Base-by-base conservation (phyloP, 2,888 invertebrate genomes). In the Ellobium chinense region DNA sequence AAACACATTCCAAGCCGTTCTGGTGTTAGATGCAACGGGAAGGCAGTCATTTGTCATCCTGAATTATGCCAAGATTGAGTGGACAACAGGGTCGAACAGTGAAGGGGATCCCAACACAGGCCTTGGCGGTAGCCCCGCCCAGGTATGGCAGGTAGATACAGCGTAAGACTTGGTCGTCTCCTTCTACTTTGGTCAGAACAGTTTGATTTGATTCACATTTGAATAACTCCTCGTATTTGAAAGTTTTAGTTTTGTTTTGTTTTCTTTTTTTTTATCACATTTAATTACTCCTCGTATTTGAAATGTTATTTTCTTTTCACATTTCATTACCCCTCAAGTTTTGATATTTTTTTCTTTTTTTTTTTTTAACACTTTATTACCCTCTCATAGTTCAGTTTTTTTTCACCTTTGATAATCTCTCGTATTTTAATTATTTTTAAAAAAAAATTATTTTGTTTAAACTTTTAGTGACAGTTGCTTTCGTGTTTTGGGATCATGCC, bases 1-100 rank as follows among this genome's bases (percentile, higher is more conserved):
- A 9, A 99, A 99, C 92, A 97, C 98, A 0, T 99, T 98, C 94
- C 99, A 99, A 95, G 94, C 97, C 94, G 96, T 99, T 9, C 93
- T 99, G 78, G 97, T 97, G 0, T 93, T 99, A 77, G 97, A 97
- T 0, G 98, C 98, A 0, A 97, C 99, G 92, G 98, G 98, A 94
- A 97, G 97, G 14, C 96, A 96, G 90, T 97, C 98, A 0, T 99
- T 98, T 92, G 97, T 96, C 0, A 97, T 99, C 76, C 97, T 97
- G 93, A 99, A 99, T 94, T 99, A 99, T 92, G 95, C 96, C 77
- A 95, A 97, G 87, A 95, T 99, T 75, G 83, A 85, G 73, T 90
- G 90, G 90, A 89, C 89, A 4, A 90, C 89, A 7, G 90, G 89
- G 0, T 83, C 87, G 12, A 88, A 88, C 83, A 90, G 88, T 81